Evolutionary conservation across 2,888 invertebrate species (phyloP).

Genomic region (Dastarcus helophoroides): DNA sequence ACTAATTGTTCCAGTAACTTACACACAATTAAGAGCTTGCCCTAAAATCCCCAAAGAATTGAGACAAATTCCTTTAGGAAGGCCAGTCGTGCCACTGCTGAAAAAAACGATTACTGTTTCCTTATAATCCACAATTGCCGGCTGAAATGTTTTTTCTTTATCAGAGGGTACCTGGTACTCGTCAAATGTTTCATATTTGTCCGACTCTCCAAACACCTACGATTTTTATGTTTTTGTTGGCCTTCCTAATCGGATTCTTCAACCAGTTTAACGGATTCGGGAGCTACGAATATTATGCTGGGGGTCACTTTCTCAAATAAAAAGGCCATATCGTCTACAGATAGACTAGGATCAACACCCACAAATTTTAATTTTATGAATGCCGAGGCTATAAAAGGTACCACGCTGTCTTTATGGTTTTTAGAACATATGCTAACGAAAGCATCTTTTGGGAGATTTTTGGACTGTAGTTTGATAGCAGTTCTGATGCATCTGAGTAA

Average conservation of each 20-base stretch:
- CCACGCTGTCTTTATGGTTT: slow-evolving; percentile 35
- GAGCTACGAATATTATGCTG: slow-evolving; percentile 24
- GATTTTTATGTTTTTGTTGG: slow-evolving; percentile 20
- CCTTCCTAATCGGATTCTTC: slow-evolving; percentile 19
- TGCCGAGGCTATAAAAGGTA: slow-evolving; percentile 39
- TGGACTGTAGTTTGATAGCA: slow-evolving; percentile 33
- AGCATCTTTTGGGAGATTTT: slow-evolving; percentile 35
- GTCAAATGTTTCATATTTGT: slow-evolving; percentile 15
- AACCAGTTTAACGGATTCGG: slow-evolving; percentile 21
- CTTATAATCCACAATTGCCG: slow-evolving; percentile 13
- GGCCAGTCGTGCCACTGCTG: slow-evolving; percentile 30
- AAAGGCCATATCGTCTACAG: slow-evolving; percentile 20
- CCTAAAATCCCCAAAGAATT: slow-evolving; percentile 15
- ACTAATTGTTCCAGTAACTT: too few species aligned
- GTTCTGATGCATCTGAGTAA: slow-evolving; percentile 35
- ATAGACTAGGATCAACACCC: slow-evolving; percentile 24
- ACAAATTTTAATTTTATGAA: slow-evolving; percentile 34
- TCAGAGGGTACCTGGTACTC: slow-evolving; percentile 17
- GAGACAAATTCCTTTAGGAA: slow-evolving; percentile 26
- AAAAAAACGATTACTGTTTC: slow-evolving; percentile 24
- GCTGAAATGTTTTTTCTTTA: slow-evolving; percentile 16
- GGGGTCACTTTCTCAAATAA: slow-evolving; percentile 24
- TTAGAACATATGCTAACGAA: slow-evolving; percentile 39
- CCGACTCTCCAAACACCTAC: slow-evolving; percentile 20
- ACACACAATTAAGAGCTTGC: too few species aligned